These are phyloP conservation scores for Calyptommatus sinebrachiatus DNA, from an alignment of 2,113 vertebrate genomes.

Conservation along the genomic window DNA sequence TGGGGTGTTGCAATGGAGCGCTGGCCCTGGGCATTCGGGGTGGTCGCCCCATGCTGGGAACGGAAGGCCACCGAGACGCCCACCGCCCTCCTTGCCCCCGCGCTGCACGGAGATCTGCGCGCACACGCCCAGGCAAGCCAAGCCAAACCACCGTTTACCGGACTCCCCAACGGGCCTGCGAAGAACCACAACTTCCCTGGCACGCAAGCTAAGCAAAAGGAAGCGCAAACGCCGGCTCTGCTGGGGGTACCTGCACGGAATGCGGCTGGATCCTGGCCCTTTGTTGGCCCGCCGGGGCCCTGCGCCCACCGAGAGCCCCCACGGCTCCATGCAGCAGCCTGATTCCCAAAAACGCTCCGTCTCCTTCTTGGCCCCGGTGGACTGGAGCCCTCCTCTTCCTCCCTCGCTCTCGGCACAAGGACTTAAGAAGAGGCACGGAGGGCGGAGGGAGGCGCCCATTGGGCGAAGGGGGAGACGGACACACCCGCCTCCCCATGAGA, in stretches of 20 bases:
- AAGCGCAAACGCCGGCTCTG: too few species aligned
- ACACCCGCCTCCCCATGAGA: neutral
- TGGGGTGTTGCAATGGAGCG: too few species aligned
- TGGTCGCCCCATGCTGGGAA: too few species aligned
- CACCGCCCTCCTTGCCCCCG: too few species aligned
- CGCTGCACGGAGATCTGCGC: too few species aligned
- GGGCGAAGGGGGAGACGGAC: neutral
- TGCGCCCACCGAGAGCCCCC: neutral
- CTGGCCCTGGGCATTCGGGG: too few species aligned
- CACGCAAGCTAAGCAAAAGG: neutral
- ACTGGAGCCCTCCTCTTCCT: too few species aligned
- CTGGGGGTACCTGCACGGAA: conserved; percentile 61
- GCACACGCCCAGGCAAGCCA: neutral
- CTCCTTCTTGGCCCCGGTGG: too few species aligned
- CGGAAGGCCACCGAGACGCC: too few species aligned
- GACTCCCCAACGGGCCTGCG: too few species aligned
- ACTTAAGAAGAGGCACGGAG: conserved; percentile 32
- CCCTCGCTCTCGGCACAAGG: neutral
- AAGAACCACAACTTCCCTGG: neutral
- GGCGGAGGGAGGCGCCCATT: neutral
- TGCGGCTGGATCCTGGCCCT: conserved; percentile 21
- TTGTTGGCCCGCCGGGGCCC: neutral
- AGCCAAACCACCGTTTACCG: too few species aligned
- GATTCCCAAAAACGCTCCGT: neutral
- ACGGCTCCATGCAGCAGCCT: conserved; percentile 37